Base-by-base conservation (phyloP, 2,888 invertebrate species). In the Lamellibrachia satsuma region DNA sequence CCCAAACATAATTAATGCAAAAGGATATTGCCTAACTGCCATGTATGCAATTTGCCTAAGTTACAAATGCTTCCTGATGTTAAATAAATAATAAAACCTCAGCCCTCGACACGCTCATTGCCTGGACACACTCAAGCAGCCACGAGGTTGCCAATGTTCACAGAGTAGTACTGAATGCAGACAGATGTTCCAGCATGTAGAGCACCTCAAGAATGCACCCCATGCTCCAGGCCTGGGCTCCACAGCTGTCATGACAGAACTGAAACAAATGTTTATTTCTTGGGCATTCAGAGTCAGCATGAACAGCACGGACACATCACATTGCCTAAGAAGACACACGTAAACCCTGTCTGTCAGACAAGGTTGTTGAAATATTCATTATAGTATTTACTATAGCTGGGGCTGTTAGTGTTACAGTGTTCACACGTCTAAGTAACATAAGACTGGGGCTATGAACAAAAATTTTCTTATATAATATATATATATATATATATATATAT, bases 171-270 rank as follows among this genome's bases (percentile, higher is more conserved):
- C 52, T 91, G 91, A 51, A 39, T n/a, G 52, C 3, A 6, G 91
- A 52, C 52, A 93, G 90, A 15, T 92, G 52, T n/a, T 94, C 94
- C 92, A 97, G 94, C 93, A 97, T 96, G 94, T 96, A 95, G 39
- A 97, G 94, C 7, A 98, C 98, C 97, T 99, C 99, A 94, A 99
- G 97, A 94, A 99, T 97, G 93, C 98, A 97, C 92, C 98, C 98
- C 96, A 98, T 97, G 97, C 99, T 99, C 99, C 99, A 99, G 2
- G 99, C 99, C 97, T 99, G 99, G 92, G 99, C 98, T 95, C 98
- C 97, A 96, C 99, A 99, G 94, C 99, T 99, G 96, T 98, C 98
- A 55, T 97, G 96, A 96, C 99, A 99, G 95, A 97, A 97, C 96
- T 96, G 95, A 51, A 95, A 94, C 60, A 91, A 11, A 57, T 52